Base-by-base conservation (phyloP, 2,797 vertebrate genomes). In the Merluccius polli region DNA sequence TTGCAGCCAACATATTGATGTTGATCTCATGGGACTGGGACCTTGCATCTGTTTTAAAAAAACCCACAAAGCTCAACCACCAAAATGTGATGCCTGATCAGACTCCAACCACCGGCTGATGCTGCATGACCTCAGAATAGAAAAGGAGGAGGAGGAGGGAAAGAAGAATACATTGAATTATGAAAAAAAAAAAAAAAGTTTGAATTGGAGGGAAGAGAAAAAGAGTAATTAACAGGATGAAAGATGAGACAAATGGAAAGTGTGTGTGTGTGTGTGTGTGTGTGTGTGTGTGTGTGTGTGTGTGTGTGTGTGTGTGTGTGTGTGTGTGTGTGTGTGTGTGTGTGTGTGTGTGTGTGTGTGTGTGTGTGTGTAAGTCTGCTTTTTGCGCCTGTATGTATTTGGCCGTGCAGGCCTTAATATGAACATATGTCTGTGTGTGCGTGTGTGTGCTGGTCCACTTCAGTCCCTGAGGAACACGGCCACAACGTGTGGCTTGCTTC, bases 401-500 rank as follows among this genome's bases (percentile, higher is more conserved):
- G 68, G 68, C 29, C 68, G 12, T 16, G 24, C 16, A 13, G 29
- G 68, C 27, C 11, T 31, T 18, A 70, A 18, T 30, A 30, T 9
- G 9, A 69, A 3, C 52, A 71, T 67, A 4, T 59, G 70, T 30
- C 8, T 65, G 38, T 74, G 69, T 68, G n/a, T 75, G 29, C 73
- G 79, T 65, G 33, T 68, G 75, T 70, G 30, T 77, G 63, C 36
- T 74, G 79, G 75, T 88, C 75, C 78, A 77, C 70, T 59, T 69
- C 84, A 79, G 65, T 86, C 71, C 79, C 70, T 7, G 73, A 79
- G 78, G 78, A 80, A 82, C 41, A 21, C 10, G 63, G 79, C 81
- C 85, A 84, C 83, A 75, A 52, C 73, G 77, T 73, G 81, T 76
- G 70, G 76, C n/a, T 81, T 75, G 72, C 78, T 80, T 87, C 87